phyloP scores from a whole-genome alignment of 2,888 invertebrate species.

The Sceliomorpha sp. region DNA sequence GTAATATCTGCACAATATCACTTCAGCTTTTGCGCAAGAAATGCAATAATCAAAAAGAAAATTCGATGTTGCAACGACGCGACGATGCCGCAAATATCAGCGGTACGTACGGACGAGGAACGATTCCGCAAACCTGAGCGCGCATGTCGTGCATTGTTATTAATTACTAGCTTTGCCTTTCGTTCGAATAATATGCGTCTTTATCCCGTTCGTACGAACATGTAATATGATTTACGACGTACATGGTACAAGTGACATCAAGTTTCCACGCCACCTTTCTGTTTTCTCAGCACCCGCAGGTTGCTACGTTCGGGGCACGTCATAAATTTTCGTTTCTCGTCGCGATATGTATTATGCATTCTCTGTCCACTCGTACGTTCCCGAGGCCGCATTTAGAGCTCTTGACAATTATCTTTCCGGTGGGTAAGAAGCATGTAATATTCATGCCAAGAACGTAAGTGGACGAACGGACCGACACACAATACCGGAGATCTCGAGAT shows the following conservation, averaged over 20 bases:
- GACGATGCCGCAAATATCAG: too few relatives aligned
- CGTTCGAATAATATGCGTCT: too few relatives aligned
- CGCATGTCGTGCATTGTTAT: too few relatives aligned
- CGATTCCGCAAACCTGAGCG: too few relatives aligned
- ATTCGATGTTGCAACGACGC: too few relatives aligned
- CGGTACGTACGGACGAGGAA: too few relatives aligned
- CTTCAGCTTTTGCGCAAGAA: too few relatives aligned
- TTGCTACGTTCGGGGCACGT: slow-evolving; percentile 51
- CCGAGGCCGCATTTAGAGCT: slow-evolving; percentile 74
- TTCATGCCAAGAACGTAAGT: slow-evolving; percentile 74
- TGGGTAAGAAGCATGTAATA: slow-evolving; percentile 80
- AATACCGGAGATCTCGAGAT: slow-evolving; percentile 77
- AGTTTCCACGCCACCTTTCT: slow-evolving; percentile 41
- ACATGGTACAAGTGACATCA: slow-evolving; percentile 39
- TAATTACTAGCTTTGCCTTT: too few relatives aligned
- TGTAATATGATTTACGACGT: slow-evolving; percentile 32
- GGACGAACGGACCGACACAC: slow-evolving; percentile 69
- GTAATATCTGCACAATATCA: too few relatives aligned
- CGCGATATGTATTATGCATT: slow-evolving; percentile 76
- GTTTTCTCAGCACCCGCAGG: slow-evolving; percentile 45
- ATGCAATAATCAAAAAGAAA: too few relatives aligned
- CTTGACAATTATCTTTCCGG: slow-evolving; percentile 80
- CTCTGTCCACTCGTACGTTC: slow-evolving; percentile 70
- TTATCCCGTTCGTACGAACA: too few relatives aligned
- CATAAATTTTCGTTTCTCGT: slow-evolving; percentile 73